Conservation (phyloP, 2,888 invertebrate genomes). For the Orthosia incerta region DNA sequence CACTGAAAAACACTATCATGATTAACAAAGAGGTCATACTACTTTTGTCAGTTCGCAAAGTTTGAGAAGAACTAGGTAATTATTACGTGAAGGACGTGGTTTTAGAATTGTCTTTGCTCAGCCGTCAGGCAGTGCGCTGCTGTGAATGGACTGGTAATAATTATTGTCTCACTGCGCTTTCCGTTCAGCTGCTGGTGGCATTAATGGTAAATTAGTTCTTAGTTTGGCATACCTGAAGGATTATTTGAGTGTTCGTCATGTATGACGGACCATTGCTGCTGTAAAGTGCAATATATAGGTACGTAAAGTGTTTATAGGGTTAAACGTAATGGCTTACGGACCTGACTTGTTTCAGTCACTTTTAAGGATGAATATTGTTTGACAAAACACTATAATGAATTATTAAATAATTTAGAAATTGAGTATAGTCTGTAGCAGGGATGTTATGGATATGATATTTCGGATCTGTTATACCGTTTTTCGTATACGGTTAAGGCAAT, state of each 20-base stretch:
- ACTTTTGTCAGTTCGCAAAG: constrained; percentile 35
- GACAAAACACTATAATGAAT: too few relatives aligned
- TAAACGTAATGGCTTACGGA: too few relatives aligned
- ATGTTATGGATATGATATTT: too few relatives aligned
- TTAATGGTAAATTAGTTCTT: constrained; percentile 73
- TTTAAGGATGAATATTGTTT: too few relatives aligned
- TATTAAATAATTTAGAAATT: too few relatives aligned
- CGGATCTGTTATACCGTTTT: too few relatives aligned
- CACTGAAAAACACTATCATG: constrained; percentile 7
- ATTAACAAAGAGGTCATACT: constrained; percentile 39
- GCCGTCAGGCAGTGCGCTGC: constrained; percentile 56
- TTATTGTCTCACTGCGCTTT: constrained; percentile 28
- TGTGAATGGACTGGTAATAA: constrained; percentile 63
- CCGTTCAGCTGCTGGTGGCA: constrained; percentile 67
- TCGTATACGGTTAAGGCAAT: too few relatives aligned
- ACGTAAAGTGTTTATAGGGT: too few relatives aligned
- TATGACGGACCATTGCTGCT: background rate
- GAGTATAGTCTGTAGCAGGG: too few relatives aligned
- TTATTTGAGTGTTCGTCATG: constrained; percentile 1
- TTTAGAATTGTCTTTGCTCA: constrained; percentile 56
- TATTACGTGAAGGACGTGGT: constrained; percentile 39
- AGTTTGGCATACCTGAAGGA: constrained; percentile 29
- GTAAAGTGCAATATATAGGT: background rate
- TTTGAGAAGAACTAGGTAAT: constrained; percentile 26
- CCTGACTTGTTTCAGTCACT: too few relatives aligned